phyloP scores from a whole-genome alignment of 2,888 invertebrate species.

The Acanthosoma haemorrhoidale region DNA sequence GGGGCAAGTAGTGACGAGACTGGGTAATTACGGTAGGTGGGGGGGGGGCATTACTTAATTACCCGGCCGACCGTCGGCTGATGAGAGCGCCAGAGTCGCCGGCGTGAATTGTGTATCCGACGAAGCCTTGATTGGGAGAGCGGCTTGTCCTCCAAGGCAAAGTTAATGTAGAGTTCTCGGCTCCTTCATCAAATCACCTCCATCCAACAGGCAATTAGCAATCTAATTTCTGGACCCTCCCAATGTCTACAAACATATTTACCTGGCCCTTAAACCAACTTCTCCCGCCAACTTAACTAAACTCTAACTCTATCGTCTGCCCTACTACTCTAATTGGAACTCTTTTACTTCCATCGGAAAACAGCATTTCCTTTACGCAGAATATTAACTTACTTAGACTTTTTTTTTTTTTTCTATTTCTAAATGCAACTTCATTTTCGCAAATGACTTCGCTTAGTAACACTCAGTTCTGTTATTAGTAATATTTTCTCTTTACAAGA shows the following conservation, averaged over 20 bases:
- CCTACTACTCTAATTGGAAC: background rate
- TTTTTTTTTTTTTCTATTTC: too few species aligned
- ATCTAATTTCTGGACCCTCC: background rate
- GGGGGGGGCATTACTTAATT: background rate
- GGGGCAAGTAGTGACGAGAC: background rate
- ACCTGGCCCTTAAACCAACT: constrained; percentile 12
- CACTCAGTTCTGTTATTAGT: too few species aligned
- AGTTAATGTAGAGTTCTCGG: constrained; percentile 12
- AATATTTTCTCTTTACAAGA: too few species aligned
- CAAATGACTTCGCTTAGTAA: too few species aligned
- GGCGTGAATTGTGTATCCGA: constrained; percentile 7
- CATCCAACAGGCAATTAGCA: background rate
- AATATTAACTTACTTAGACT: background rate
- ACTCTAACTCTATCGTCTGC: constrained; percentile 1
- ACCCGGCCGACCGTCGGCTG: background rate
- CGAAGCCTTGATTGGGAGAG: background rate
- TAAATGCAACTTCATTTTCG: too few species aligned
- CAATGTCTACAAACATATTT: constrained; percentile 12
- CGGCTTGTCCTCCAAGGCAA: background rate
- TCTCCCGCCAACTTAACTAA: constrained; percentile 4
- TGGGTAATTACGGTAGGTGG: background rate
- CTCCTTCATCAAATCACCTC: background rate
- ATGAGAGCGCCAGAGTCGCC: constrained; percentile 5
- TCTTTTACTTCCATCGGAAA: background rate
- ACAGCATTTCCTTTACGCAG: background rate